Base-by-base conservation (phyloP, 2,113 vertebrate genomes). In the Callionymus lyra region DNA sequence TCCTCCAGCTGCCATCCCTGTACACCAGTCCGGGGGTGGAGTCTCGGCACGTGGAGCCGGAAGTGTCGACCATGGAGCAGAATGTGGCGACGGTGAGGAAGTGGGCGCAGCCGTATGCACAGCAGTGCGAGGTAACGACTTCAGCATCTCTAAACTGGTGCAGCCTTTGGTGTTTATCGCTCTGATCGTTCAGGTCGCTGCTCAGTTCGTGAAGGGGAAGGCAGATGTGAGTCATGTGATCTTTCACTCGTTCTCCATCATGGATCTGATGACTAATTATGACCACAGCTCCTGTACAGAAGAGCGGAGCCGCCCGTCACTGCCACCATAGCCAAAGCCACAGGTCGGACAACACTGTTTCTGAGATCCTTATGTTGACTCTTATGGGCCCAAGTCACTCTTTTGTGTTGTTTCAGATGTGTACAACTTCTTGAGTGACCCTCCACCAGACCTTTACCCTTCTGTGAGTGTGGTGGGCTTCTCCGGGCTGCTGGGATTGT, bases 361-460 rank as follows among this genome's bases (percentile, higher is more conserved):
- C 15, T 36, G 2, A 14, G n/a, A n/a, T 10, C 12, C 15, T 36
- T 12, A 36, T 6, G 15, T 38, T 6, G 10, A 16, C 12, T 8
- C 18, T n/a, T 12, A 4, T 4, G 12, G 21, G 4, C 21, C 21
- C 8, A 8, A 5, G 21, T 27, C 21, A 27, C 21, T 5, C 6
- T 21, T n/a, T 12, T 21, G 32, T 12, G 11, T 1, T 12, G 16
- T 10, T 19, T 38, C 80, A 97, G 94, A 86, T 8, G 63, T 63
- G 21, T 91, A 66, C 76, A 83, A 74, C 41, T 86, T 90, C 80
- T 84, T 98, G 16, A 89, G 84, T 11, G 84, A 87, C 61, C 91
- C 94, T 0, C 90, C 93, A 31, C 74, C 88, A 41, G 86, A 89
- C 58, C 90, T 97, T 63, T 97, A 90, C 70, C 87, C 92, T 75